phyloP scores from a whole-genome alignment of 1,140 invertebrate genomes.

The Drosophila grimshawi region DNA sequence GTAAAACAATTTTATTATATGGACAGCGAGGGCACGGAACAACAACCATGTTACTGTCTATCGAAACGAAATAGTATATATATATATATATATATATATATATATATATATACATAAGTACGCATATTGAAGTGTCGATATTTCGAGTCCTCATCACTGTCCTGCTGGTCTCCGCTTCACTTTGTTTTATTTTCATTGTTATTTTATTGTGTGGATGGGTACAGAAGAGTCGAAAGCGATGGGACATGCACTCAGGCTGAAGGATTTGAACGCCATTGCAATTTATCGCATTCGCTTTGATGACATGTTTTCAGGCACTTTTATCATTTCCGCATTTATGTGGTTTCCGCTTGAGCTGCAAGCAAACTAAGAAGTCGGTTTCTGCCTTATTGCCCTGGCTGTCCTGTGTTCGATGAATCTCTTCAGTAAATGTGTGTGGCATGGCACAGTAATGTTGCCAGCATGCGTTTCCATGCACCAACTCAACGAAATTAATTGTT shows the following conservation, averaged over 20 bases:
- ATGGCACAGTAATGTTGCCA: constrained; percentile 41
- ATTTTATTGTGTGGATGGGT: constrained; percentile 72
- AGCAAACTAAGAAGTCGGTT: constrained; percentile 75
- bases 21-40: constrained; percentile 23
- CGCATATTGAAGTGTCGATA: constrained; percentile 54
- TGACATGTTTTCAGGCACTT: constrained; percentile 78
- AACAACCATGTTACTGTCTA: constrained; percentile 23
- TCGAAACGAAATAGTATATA: constrained; percentile 6
- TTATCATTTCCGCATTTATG: constrained; percentile 83
- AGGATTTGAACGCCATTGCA: constrained; percentile 59
- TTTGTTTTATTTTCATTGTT: constrained; percentile 76
- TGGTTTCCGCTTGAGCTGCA: constrained; percentile 78
- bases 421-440: constrained; percentile 31
- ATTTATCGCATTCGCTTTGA: constrained; percentile 78
- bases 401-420: not conserved
- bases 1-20: constrained; percentile 83
- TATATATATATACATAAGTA: constrained; percentile 6
- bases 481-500: constrained; percentile 68
- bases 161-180: constrained; percentile 42
- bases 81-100: constrained; percentile 3
- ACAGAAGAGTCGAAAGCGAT: not conserved
- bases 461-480: constrained; percentile 37
- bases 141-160: constrained; percentile 50
- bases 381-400: constrained; percentile 67
- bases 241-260: not conserved